These are phyloP conservation scores for Progne subis DNA, from an alignment of 2,113 vertebrate genomes.

Conservation along the genomic window DNA sequence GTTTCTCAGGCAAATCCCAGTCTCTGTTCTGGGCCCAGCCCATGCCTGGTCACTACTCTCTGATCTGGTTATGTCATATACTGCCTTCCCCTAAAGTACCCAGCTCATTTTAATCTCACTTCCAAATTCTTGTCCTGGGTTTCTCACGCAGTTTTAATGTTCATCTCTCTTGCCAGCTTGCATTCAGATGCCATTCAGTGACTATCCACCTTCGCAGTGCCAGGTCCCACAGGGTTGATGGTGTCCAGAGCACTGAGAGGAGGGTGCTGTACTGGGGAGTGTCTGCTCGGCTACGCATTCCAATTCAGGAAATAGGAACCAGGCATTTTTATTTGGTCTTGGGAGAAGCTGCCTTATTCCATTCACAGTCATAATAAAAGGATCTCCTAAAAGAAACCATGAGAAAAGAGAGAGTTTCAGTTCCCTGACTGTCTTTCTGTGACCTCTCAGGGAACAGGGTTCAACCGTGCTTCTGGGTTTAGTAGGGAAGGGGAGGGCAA, in stretches of 20 bases:
- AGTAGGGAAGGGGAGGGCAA: neutral
- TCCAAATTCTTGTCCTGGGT: neutral
- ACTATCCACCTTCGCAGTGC: neutral
- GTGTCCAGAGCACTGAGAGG: neutral
- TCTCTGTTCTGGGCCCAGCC: neutral
- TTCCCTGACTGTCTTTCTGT: neutral
- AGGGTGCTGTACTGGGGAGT: neutral
- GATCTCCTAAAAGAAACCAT: neutral
- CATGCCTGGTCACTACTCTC: neutral
- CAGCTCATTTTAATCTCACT: neutral
- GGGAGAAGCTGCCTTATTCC: neutral
- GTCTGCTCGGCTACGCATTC: neutral
- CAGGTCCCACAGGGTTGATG: neutral
- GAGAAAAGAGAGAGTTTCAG: neutral
- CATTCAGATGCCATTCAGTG: neutral
- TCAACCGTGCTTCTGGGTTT: neutral
- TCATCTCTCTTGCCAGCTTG: neutral
- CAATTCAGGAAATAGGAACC: neutral
- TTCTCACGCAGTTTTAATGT: neutral
- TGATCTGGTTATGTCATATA: neutral
- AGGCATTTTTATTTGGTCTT: neutral
- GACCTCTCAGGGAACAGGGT: fast-evolving
- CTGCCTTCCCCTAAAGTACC: neutral
- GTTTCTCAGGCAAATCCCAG: neutral
- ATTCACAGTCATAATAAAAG: neutral